Base-by-base conservation (phyloP, 2,113 vertebrate genomes). In the Hydrolagus affinis region DNA sequence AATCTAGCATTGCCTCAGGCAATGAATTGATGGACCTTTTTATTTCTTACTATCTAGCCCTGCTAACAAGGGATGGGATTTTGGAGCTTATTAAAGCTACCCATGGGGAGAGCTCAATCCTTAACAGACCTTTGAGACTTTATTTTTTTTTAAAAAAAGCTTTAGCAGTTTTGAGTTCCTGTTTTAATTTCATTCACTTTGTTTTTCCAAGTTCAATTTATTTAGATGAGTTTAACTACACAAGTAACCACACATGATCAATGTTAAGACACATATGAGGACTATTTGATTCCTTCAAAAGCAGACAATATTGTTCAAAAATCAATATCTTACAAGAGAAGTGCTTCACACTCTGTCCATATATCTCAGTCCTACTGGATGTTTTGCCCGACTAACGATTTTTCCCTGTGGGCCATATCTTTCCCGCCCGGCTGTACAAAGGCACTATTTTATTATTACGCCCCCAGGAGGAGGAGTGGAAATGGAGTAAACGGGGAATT, bases 81-180 rank as follows among this genome's bases (percentile, higher is more conserved):
- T 83, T 83, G 78, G 60, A 83, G 78, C 78, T 83, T 83, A 83
- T 83, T 83, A 83, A 83, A 83, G 66, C 78, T 83, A 83, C 62
- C 78, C 78, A 83, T 83, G 78, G 78, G 62, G 62, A 28, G 78
- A 68, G 78, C 60, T 83, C 62, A 83, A 32, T 83, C 28, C 17
- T 66, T 66, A 66, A 19, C 78, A 83, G 62, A 64, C 78, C 62
- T 83, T 68, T 25, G 78, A 32, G 62, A 83, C 30, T 64, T n/a
- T n/a, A n/a, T n/a, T n/a, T n/a, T n/a, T n/a, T n/a, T 83, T 21
- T 6, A 1, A 32, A 32, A 30, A 66, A 19, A 83, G 62, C 30
- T 19, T 68, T 83, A 68, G 17, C 60, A 66, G 73, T 19, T 75
- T 30, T 75, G 73, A 75, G 19, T 75, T 75, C 73, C 73, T 75